These are phyloP conservation scores for Heliconius nattereri DNA, from an alignment of 1,140 invertebrate genomes.

Conservation along the genomic window DNA sequence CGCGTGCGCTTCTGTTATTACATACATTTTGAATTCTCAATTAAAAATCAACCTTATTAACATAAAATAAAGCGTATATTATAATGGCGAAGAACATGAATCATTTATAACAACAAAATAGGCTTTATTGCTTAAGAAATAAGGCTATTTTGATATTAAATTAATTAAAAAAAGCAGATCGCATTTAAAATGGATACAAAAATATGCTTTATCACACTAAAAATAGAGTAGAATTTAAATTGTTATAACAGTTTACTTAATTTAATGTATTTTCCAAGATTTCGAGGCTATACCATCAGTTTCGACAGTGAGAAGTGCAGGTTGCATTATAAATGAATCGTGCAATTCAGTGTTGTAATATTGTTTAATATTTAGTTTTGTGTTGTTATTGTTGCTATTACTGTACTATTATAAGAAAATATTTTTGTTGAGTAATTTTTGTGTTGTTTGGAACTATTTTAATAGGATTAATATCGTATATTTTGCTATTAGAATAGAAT, in stretches of 20 bases:
- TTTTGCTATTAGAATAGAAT: too few relatives aligned
- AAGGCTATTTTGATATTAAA: slow-evolving; percentile 2
- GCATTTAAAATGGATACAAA: background rate
- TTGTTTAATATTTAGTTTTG: background rate
- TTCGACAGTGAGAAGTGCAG: slow-evolving; percentile 9
- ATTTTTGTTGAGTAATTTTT: background rate
- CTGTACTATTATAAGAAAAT: background rate
- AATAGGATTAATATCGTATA: too few relatives aligned
- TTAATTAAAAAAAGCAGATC: slow-evolving; percentile 6
- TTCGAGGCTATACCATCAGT: slow-evolving; percentile 26
- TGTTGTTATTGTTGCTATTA: background rate
- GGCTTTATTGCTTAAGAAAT: slow-evolving; percentile 8
- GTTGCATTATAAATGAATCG: slow-evolving; percentile 10
- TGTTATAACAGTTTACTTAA: slow-evolving; percentile 17
- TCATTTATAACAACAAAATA: background rate
- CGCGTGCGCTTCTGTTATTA: slow-evolving; percentile 5
- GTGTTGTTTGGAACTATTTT: too few relatives aligned
- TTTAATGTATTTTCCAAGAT: slow-evolving; percentile 36
- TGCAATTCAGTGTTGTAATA: background rate
- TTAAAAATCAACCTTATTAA: background rate
- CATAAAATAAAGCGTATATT: background rate
- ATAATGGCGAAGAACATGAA: background rate
- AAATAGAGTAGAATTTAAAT: background rate
- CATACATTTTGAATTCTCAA: background rate
- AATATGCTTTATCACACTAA: background rate